Base-by-base conservation (phyloP, 2,888 invertebrate species). In the Dicycla oo region DNA sequence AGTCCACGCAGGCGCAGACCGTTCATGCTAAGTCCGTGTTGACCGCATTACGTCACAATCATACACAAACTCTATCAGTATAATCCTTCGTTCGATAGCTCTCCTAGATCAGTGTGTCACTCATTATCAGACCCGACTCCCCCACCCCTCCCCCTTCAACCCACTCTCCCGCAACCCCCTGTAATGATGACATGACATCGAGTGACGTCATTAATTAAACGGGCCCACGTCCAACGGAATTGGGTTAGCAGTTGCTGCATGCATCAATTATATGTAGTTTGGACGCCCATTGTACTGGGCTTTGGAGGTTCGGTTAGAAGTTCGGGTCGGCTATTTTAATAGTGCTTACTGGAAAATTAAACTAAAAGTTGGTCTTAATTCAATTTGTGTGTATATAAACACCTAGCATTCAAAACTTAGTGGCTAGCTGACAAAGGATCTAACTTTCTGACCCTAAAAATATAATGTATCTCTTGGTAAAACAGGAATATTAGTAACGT, bases 151-250 rank as follows among this genome's bases (percentile, higher is more conserved):
- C 73, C 54, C 71, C 43, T 51, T 64, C 67, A 62, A 18, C 20
- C 18, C 43, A 5, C 18, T 54, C 58, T 65, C 7, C 47, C 45
- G 26, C 75, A 49, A 23, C 34, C 67, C 72, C 78, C 73, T 75
- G 77, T 85, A 86, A 87, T 87, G 88, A 82, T 83, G 87, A 87
- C 88, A 85, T 82, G 84, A 86, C 84, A 84, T 86, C 85, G 86
- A 85, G 87, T 88, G 88, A 89, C 85, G 90, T 88, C 89, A 91
- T 92, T 91, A 91, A 91, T 91, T 90, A 91, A 86, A 84, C 78
- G 84, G 81, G 81, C 74, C 78, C 85, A 81, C 82, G 86, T 84
- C 81, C 81, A 77, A 66, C 72, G 71, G 82, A 87, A 87, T 85
- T 86, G 85, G 88, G 88, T 86, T 86, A 88, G 86, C 77, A 86